Conservation (phyloP, 2,797 vertebrate genomes). For the Toxotes lorentzi region DNA sequence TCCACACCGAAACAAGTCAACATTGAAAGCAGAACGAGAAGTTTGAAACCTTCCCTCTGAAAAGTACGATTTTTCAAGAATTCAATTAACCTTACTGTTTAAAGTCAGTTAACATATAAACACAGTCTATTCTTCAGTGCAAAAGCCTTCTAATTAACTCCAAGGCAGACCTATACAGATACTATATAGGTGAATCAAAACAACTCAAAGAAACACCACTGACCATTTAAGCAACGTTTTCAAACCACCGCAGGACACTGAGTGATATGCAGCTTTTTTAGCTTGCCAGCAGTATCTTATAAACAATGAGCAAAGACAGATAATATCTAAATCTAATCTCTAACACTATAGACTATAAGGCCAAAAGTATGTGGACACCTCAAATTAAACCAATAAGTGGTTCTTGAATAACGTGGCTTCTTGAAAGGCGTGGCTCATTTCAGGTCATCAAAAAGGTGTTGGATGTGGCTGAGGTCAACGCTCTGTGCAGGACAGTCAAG, state of each 20-base stretch:
- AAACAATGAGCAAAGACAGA: not conserved
- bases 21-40: constrained; percentile 41
- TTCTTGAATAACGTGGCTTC: no score
- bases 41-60: not conserved
- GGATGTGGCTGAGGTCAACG: not conserved
- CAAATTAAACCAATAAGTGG: not conserved
- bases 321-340: not conserved
- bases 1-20: constrained; percentile 43
- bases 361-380: not conserved
- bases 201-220: not conserved
- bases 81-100: constrained; percentile 8
- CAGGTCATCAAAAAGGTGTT: not conserved
- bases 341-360: not conserved
- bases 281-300: not conserved
- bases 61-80: not conserved
- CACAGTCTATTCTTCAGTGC: not conserved
- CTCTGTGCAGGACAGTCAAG: no score
- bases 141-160: constrained; percentile 22
- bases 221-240: constrained; percentile 3
- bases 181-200: not conserved
- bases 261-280: not conserved
- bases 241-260: not conserved
- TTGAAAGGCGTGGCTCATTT: not conserved
- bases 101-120: not conserved
- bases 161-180: not conserved